These are phyloP conservation scores for Magallana ariakensis DNA, from an alignment of 1,140 invertebrate species.

Conservation along the genomic window DNA sequence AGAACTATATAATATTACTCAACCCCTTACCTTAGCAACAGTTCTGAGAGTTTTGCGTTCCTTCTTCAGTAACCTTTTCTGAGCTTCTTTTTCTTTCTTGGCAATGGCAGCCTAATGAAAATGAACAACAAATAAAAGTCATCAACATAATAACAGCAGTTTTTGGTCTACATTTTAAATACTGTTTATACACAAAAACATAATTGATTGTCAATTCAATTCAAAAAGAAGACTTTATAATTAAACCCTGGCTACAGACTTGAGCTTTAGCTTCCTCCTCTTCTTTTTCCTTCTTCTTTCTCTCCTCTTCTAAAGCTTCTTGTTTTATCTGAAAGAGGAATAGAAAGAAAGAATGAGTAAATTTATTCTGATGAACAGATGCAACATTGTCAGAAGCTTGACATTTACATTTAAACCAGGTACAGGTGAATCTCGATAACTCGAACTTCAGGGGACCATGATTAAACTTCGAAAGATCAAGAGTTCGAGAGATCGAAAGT, in stretches of 20 bases:
- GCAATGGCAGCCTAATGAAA: conserved; percentile 85
- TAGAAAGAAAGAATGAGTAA: background rate
- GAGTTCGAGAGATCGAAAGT: too few species aligned
- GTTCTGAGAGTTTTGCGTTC: conserved; percentile 91
- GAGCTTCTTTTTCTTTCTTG: conserved; percentile 88
- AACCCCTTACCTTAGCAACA: conserved; percentile 84
- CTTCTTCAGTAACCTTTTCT: conserved; percentile 78
- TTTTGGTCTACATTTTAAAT: background rate
- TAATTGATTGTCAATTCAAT: background rate
- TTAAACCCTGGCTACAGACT: conserved; percentile 73
- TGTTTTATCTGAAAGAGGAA: conserved; percentile 69
- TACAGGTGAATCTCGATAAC: too few species aligned
- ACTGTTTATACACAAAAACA: background rate
- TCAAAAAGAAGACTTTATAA: background rate
- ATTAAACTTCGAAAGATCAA: too few species aligned
- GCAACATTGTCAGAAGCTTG: too few species aligned
- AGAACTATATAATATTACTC: too few species aligned
- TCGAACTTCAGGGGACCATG: too few species aligned
- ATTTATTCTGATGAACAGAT: too few species aligned
- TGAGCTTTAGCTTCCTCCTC: conserved; percentile 90
- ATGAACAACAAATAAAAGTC: conserved; percentile 70
- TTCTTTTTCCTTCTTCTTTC: conserved; percentile 87
- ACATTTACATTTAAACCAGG: too few species aligned
- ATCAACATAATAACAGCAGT: conserved; percentile 16
- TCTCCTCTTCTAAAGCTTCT: conserved; percentile 80